Evolutionary conservation across 2,113 vertebrate genomes (phyloP), one percentile per base, ranked within the genome.

Genomic region (Calonectris borealis): DNA sequence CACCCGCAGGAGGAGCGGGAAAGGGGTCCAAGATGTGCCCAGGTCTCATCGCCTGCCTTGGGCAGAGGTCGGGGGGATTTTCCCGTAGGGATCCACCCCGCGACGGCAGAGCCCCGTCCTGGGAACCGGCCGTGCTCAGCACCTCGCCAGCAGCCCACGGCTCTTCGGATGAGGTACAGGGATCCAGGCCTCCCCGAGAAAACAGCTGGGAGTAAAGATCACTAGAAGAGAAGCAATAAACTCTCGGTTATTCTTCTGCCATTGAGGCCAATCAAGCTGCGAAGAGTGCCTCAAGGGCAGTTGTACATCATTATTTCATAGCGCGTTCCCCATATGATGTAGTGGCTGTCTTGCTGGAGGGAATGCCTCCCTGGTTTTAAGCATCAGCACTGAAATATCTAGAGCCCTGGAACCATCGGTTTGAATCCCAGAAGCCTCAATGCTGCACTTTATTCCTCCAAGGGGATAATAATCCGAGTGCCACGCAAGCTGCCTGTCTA

Each of bases 191-290:
- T 90, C 52, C 42, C 72, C 7, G 29, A 73, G 90, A 84, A 92
- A 94, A 94, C 92, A 96, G 90, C 92, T 97, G 90, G 85, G 95
- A 96, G 64, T 88, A 81, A 88, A 90, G 94, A 93, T 94, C 95
- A 78, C 88, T 72, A 44, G 79, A 46, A 95, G 72, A 88, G 96
- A 73, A 94, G 93, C 95, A 94, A 94, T 94, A 93, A 95, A 96
- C 71, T 84, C 96, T 72, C 31, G 0, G 90, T 95, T 96, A 88
- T 96, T 90, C 95, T 78, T 73, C 96, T 95, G 96, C 90, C 83
- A 62, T 69, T 49, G 96, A 96, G 96, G 95, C 96, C 90, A 91
- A 93, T 93, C 82, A 49, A 95, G 94, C 96, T 96, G 96, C 96
- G 94, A 79, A 90, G 96, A 90, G 85, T 10, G 93, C 96, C 96